These are phyloP conservation scores for Sussaba pulchella DNA, from an alignment of 2,888 invertebrate species.

Conservation along the genomic window DNA sequence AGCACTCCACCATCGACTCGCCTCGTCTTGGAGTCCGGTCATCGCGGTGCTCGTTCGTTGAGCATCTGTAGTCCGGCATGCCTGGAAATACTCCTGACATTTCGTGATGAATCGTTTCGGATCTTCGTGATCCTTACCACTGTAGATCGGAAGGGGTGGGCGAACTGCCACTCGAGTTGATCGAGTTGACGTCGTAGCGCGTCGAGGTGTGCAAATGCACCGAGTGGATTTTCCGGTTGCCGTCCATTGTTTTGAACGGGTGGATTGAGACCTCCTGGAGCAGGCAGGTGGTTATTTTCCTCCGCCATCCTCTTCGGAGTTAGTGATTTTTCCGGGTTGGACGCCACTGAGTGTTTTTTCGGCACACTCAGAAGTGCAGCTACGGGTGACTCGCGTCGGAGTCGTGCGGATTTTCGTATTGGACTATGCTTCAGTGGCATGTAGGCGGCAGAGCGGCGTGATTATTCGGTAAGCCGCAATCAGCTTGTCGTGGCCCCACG, in stretches of 20 bases:
- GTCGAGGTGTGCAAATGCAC: neutral
- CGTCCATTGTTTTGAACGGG: too few relatives aligned
- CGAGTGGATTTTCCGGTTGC: neutral
- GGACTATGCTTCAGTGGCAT: neutral
- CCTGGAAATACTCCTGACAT: neutral
- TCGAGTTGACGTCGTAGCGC: neutral
- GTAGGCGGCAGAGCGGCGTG: too few relatives aligned
- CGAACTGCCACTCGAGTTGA: neutral
- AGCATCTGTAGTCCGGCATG: neutral
- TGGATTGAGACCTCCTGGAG: too few relatives aligned
- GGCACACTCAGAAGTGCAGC: slow-evolving; percentile 29
- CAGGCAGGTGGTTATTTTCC: neutral
- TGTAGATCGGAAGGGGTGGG: neutral
- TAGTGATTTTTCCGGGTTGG: neutral
- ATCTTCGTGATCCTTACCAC: slow-evolving; percentile 13
- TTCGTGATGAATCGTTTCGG: neutral
- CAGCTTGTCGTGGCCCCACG: slow-evolving; percentile 8
- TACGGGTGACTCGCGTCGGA: neutral
- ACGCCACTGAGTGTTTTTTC: slow-evolving; percentile 16
- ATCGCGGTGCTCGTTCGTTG: neutral
- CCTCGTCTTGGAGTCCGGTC: slow-evolving; percentile 2
- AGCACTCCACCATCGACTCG: neutral
- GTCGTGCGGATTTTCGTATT: neutral
- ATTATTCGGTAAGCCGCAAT: too few relatives aligned
- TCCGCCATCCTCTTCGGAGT: neutral